Percentiles rank a stretch among this genome's conserved stretches.
These are phyloP conservation scores for Glaucidium brasilianum DNA, from an alignment of 2,113 vertebrate genomes.

Conservation along the genomic window DNA sequence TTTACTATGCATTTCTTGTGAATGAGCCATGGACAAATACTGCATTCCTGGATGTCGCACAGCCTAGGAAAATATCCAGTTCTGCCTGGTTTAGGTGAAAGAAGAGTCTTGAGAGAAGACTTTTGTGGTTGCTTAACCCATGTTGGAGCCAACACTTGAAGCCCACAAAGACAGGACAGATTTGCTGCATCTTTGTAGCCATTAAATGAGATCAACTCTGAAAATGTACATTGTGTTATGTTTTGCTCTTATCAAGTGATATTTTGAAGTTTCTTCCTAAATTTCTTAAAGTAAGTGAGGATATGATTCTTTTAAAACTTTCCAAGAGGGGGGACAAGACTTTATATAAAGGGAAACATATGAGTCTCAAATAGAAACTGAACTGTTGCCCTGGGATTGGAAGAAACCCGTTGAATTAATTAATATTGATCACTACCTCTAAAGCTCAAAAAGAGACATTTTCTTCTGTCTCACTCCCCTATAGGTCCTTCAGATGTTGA, in stretches of 20 bases:
- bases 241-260: not conserved
- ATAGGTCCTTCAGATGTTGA: not conserved
- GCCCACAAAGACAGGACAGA: not conserved
- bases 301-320: not conserved
- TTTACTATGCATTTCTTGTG: slow-evolving; percentile 32
- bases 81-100: slow-evolving; percentile 16
- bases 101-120: not conserved
- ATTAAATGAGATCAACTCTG: not conserved
- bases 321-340: not conserved
- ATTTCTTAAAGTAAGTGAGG: not conserved
- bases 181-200: not conserved
- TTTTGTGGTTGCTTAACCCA: not conserved
- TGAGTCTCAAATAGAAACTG: not conserved
- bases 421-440: not conserved
- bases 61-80: slow-evolving; percentile 17
- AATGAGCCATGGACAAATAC: slow-evolving; percentile 28
- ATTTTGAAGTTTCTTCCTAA: not conserved
- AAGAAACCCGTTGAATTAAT: not conserved
- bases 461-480: not conserved
- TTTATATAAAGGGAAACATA: not conserved
- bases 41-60: not conserved
- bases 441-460: not conserved
- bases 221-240: not conserved
- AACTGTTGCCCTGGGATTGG: not conserved
- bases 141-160: not conserved